Conservation (phyloP, 2,888 invertebrate genomes). For the Cryptus viduatorius region DNA sequence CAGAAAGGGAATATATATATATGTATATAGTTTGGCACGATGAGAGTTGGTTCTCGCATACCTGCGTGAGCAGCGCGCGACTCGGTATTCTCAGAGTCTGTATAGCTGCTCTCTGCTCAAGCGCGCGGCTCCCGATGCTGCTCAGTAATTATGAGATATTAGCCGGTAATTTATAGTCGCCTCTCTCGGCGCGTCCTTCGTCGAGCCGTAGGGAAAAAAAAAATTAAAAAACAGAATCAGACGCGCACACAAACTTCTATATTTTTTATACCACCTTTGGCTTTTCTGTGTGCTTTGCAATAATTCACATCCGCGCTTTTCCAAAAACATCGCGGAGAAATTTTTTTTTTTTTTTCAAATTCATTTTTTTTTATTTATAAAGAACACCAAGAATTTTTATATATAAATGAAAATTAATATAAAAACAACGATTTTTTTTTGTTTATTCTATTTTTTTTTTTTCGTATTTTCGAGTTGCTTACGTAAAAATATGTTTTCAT, state of each 20-base stretch:
- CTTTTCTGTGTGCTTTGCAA: not conserved
- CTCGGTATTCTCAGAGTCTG: slow-evolving; percentile 55
- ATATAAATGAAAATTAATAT: too few species aligned
- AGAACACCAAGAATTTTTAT: too few species aligned
- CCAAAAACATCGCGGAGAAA: too few species aligned
- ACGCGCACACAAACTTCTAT: slow-evolving; percentile 57
- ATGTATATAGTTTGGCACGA: slow-evolving; percentile 48
- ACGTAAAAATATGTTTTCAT: slow-evolving; percentile 32
- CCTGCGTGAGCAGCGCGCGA: slow-evolving; percentile 73
- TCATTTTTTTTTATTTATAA: too few species aligned
- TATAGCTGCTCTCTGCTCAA: slow-evolving; percentile 23
- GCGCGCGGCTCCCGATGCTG: slow-evolving; percentile 48
- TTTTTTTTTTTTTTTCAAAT: too few species aligned
- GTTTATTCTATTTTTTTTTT: not conserved
- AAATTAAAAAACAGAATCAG: slow-evolving; percentile 50
- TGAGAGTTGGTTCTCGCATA: slow-evolving; percentile 71
- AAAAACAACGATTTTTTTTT: not conserved
- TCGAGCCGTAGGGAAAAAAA: slow-evolving; percentile 39
- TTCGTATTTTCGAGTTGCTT: not conserved
- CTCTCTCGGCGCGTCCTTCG: slow-evolving; percentile 74
- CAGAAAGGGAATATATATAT: slow-evolving; percentile 39
- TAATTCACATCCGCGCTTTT: too few species aligned
- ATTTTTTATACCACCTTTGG: not conserved
- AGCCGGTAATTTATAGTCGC: slow-evolving; percentile 82
- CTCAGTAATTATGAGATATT: slow-evolving; percentile 83